Percentiles rank a stretch among this genome's conserved stretches.
Conservation (phyloP, 2,797 vertebrate species). For the Amphiprion clarkii region DNA sequence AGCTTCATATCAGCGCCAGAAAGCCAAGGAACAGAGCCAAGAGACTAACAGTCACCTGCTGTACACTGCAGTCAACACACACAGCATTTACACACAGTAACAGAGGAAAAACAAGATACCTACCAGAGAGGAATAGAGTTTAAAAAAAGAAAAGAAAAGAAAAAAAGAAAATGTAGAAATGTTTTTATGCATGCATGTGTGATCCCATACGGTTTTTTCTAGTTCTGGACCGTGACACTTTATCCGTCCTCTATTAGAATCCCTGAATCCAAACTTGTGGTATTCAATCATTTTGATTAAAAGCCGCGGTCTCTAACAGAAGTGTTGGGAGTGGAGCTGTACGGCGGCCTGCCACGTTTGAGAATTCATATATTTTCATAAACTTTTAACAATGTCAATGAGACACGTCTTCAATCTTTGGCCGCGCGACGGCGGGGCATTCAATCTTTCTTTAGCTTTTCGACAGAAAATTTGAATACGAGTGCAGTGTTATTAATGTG, state of each 20-base stretch:
- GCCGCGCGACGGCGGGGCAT: conserved; percentile 95
- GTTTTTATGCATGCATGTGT: conserved; percentile 83
- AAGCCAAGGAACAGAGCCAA: conserved; percentile 89
- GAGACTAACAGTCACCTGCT: conserved; percentile 85
- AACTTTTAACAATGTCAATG: conserved; percentile 99
- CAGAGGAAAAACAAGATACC: conserved; percentile 60
- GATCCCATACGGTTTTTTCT: conserved; percentile 77
- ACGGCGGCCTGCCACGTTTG: conserved; percentile 96
- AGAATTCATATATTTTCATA: conserved; percentile 99
- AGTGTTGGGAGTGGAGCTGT: conserved; percentile 95
- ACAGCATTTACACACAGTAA: conserved; percentile 81
- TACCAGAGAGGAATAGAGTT: conserved; percentile 75
- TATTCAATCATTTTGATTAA: conserved; percentile 99
- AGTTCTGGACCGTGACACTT: conserved; percentile 82
- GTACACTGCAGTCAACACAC: conserved; percentile 53
- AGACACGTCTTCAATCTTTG: conserved; percentile 98
- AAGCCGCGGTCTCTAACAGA: conserved; percentile 98
- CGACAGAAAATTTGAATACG: conserved; percentile 99
- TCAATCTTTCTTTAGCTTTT: conserved; percentile 99
- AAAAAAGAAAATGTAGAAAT: conserved; percentile 37
- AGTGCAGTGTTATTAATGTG: conserved; percentile 98
- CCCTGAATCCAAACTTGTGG: conserved; percentile 96
- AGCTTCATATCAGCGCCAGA: conserved; percentile 90
- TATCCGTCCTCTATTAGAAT: conserved; percentile 88
- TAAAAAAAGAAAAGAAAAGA: conserved; percentile 15